Conservation (phyloP, 2,888 invertebrate genomes). For the Cryptocephalus moraei region DNA sequence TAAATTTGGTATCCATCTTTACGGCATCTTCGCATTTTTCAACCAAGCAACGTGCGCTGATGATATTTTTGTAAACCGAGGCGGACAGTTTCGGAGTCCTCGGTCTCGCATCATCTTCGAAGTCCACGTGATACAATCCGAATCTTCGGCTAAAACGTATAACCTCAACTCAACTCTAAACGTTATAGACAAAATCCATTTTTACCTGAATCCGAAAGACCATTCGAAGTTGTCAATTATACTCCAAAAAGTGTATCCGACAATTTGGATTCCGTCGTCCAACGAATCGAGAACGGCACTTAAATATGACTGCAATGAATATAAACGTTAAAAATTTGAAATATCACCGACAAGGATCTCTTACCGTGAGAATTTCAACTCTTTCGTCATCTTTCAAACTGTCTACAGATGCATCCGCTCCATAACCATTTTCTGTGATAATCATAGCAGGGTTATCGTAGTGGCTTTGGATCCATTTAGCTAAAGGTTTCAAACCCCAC, state of each 20-base stretch:
- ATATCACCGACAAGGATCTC: not conserved
- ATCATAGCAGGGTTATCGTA: not conserved
- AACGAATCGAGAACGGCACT: conserved; percentile 30
- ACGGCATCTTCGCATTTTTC: not conserved
- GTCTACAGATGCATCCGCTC: not conserved
- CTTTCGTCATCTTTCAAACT: not conserved
- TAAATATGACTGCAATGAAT: not conserved
- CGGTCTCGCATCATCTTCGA: not conserved
- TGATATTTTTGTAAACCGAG: not conserved
- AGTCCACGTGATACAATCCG: not conserved
- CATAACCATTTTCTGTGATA: not conserved
- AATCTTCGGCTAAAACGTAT: not conserved
- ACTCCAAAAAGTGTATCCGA: conserved; percentile 38
- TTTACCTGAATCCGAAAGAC: conserved; percentile 36
- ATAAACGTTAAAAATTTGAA: not conserved
- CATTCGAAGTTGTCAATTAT: conserved; percentile 37
- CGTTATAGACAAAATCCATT: not conserved
- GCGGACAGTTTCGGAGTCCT: not conserved
- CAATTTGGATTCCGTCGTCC: conserved; percentile 28
- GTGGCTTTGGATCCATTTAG: not conserved
- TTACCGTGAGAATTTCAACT: not conserved
- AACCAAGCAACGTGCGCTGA: not conserved
- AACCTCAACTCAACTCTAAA: not conserved
- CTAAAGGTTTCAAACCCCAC: not conserved
- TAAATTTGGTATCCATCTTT: no score